phyloP scores from a whole-genome alignment of 92 coral and sea anemone species.

The Anthopleura xanthogrammica region DNA sequence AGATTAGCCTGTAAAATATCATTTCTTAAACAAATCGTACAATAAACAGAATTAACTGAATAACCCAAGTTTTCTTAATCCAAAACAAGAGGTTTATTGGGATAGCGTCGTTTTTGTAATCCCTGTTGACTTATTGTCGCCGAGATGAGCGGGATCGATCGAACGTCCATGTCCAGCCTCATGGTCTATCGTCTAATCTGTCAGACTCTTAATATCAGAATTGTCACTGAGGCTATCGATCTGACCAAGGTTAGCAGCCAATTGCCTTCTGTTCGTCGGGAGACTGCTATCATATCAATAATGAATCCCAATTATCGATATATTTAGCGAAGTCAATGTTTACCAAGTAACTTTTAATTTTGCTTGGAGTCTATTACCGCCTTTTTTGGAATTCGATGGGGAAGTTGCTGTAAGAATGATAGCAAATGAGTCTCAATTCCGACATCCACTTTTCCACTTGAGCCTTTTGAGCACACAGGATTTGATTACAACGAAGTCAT shows the following conservation, averaged over 20 bases:
- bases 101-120: background rate
- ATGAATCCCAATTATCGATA: background rate
- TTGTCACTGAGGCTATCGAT: background rate
- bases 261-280: background rate
- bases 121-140: background rate
- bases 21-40: background rate
- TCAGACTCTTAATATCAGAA: background rate
- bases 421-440: background rate
- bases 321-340: background rate
- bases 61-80: background rate
- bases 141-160: background rate
- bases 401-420: background rate
- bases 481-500: background rate
- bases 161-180: background rate
- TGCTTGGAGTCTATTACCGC: background rate
- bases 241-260: background rate
- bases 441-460: background rate
- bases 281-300: background rate
- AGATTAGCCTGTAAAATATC: background rate
- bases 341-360: background rate
- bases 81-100: background rate
- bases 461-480: background rate
- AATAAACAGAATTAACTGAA: background rate
- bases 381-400: background rate
- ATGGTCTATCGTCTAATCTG: background rate